Percentiles rank a stretch among this genome's conserved stretches.
Evolutionary conservation across 2,888 invertebrate genomes (phyloP).

Genomic region (Idaea dimidiata): DNA sequence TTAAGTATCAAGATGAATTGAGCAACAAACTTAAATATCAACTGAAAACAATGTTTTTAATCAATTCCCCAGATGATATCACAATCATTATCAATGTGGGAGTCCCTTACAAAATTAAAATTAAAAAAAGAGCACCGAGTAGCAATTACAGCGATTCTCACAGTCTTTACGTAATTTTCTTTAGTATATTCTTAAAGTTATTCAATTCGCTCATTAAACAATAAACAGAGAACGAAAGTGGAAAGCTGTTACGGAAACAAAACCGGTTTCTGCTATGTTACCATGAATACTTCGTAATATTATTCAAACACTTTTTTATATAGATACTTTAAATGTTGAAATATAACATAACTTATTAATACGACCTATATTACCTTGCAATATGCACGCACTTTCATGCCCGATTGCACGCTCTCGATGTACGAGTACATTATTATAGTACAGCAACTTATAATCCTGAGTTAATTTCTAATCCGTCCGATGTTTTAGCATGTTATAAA

Average conservation of each 20-base stretch:
- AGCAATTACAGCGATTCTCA: slow-evolving; percentile 70
- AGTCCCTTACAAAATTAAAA: slow-evolving; percentile 60
- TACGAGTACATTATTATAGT: too few species aligned
- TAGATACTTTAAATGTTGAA: background rate
- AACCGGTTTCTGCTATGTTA: slow-evolving; percentile 48
- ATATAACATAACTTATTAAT: background rate
- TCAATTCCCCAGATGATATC: slow-evolving; percentile 6
- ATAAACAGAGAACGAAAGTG: slow-evolving; percentile 76
- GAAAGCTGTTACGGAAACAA: slow-evolving; percentile 71
- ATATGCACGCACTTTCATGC: background rate
- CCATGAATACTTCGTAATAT: slow-evolving; percentile 37
- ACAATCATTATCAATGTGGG: slow-evolving; percentile 37
- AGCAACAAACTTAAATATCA: slow-evolving; percentile 8
- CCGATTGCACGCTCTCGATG: background rate
- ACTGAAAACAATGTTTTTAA: slow-evolving; percentile 7
- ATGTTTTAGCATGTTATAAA: background rate
- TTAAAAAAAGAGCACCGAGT: slow-evolving; percentile 60
- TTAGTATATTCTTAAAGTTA: slow-evolving; percentile 72
- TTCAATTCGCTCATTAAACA: slow-evolving; percentile 73
- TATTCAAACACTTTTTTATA: slow-evolving; percentile 12
- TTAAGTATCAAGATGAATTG: background rate
- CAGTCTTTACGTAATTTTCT: slow-evolving; percentile 68
- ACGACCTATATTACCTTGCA: background rate
- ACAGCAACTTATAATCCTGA: background rate
- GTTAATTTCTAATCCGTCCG: background rate